A percentile compares a stretch with the other conserved stretches of the same genome.
Evolutionary conservation across 2,888 invertebrate genomes (phyloP).

Genomic region (Linyphia triangularis): DNA sequence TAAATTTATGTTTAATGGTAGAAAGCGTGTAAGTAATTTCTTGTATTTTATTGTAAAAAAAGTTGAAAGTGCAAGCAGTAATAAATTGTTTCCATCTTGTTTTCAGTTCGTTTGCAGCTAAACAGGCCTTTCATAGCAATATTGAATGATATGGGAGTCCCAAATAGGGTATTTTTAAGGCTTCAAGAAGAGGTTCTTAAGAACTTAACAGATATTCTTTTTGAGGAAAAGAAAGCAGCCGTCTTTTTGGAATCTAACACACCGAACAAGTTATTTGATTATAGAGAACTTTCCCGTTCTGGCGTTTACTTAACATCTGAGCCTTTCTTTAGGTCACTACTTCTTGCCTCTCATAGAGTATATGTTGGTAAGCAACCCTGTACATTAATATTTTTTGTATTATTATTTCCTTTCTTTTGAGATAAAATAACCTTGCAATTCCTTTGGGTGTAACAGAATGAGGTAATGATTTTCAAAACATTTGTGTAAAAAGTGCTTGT

Average conservation of each 20-base stretch:
- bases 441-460: no score
- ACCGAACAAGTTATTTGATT: constrained; percentile 36
- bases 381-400: neutral
- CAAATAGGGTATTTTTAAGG: constrained; percentile 61
- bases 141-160: constrained; percentile 76
- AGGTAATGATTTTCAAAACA: no score
- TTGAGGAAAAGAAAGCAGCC: constrained; percentile 66
- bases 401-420: neutral
- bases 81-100: no score
- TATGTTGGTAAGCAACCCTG: constrained; percentile 51
- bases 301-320: constrained; percentile 71
- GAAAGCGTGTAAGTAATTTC: no score
- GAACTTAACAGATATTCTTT: constrained; percentile 63
- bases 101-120: constrained; percentile 75
- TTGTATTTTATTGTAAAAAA: no score
- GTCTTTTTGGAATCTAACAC: constrained; percentile 53
- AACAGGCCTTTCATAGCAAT: constrained; percentile 77
- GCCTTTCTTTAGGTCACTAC: constrained; percentile 71
- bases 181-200: constrained; percentile 54
- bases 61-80: no score
- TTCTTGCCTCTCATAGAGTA: constrained; percentile 60
- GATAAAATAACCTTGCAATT: no score
- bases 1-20: no score
- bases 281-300: constrained; percentile 51
- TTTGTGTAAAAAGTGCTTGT: no score